Conservation (phyloP, 2,797 vertebrate species). For the Danio kyathit region DNA sequence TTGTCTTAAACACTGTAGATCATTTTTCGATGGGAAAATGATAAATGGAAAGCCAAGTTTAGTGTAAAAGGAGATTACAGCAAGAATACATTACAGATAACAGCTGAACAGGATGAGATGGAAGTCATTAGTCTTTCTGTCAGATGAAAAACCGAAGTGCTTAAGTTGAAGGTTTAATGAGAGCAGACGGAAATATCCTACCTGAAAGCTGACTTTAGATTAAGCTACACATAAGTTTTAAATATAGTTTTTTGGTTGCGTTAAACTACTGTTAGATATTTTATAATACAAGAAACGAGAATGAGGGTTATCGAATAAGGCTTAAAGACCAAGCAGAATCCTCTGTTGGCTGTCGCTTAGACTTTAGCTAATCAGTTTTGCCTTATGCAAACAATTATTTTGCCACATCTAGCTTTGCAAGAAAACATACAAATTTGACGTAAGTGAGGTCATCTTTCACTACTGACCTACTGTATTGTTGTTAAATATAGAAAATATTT, state of each 20-base stretch:
- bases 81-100: constrained; percentile 41
- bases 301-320: background rate
- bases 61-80: constrained; percentile 10
- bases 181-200: background rate
- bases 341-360: too few relatives aligned
- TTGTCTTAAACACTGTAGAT: constrained; percentile 20
- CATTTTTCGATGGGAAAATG: constrained; percentile 23
- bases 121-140: constrained; percentile 50
- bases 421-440: too few relatives aligned
- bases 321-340: too few relatives aligned
- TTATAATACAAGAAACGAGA: background rate
- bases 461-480: too few relatives aligned
- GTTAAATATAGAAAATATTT: too few relatives aligned
- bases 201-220: background rate
- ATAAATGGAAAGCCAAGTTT: constrained; percentile 42
- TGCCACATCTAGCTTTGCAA: too few relatives aligned
- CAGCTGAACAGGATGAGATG: constrained; percentile 35
- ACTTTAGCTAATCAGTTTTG: too few relatives aligned
- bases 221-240: background rate
- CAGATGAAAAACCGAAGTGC: constrained; percentile 38
- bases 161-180: constrained; percentile 37
- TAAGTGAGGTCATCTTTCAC: too few relatives aligned
- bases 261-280: background rate
- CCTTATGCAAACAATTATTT: too few relatives aligned
- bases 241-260: background rate